Evolutionary conservation across 2,888 invertebrate species (phyloP).

Genomic region (Lordiphosa fenestrarum): DNA sequence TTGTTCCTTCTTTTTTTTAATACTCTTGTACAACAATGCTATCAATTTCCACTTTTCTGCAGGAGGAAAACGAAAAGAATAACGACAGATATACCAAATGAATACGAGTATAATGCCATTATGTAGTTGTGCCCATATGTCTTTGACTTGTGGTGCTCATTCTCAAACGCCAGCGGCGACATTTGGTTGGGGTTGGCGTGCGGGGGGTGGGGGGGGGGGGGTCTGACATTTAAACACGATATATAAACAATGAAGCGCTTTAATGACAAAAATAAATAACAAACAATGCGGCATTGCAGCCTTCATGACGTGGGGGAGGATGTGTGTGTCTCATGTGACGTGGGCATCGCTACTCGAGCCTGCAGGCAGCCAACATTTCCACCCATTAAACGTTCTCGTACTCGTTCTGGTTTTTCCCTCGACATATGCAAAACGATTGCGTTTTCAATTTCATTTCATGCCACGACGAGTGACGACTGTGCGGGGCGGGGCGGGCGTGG

Average conservation of each 20-base stretch:
- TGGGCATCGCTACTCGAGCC: constrained; percentile 30
- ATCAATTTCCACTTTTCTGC: constrained; percentile 8
- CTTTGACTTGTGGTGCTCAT: constrained; percentile 13
- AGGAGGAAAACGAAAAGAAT: background rate
- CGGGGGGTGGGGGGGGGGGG: constrained; percentile 11
- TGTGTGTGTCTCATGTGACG: constrained; percentile 25
- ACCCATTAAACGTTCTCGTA: constrained; percentile 6
- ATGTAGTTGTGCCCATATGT: constrained; percentile 11
- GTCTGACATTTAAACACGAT: constrained; percentile 55
- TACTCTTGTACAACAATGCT: constrained; percentile 1
- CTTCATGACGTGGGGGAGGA: constrained; percentile 17
- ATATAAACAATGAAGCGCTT: constrained; percentile 58
- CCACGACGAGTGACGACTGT: constrained; percentile 3
- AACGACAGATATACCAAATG: constrained; percentile 45
- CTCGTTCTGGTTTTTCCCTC: constrained; percentile 11
- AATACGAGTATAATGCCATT: constrained; percentile 40
- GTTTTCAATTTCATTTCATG: constrained; percentile 53
- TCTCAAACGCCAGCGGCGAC: constrained; percentile 11
- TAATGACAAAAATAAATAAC: constrained; percentile 65
- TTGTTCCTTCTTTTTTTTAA: no score
- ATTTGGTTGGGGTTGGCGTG: background rate
- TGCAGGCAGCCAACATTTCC: constrained; percentile 11
- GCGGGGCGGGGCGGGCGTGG: background rate
- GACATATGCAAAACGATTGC: constrained; percentile 49
- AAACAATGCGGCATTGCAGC: constrained; percentile 51